phyloP scores from a whole-genome alignment of 2,113 vertebrate species.

The Xiphorhynchus elegans region DNA sequence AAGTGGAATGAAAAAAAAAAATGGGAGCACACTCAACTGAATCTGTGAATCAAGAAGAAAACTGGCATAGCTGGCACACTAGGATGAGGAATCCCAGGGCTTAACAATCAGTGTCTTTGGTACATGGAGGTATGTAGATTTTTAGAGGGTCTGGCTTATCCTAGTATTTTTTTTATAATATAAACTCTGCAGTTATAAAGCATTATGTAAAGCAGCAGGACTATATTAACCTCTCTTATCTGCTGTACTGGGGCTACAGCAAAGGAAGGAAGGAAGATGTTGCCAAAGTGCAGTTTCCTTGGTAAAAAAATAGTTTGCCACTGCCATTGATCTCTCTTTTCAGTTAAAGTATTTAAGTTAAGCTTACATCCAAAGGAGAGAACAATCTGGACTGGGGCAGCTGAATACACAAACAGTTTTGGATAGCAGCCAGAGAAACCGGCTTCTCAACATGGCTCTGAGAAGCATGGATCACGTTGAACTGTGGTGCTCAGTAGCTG shows the following conservation, averaged over 20 bases:
- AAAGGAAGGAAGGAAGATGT: background rate
- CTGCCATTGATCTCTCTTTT: slow-evolving; percentile 66
- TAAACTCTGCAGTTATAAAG: background rate
- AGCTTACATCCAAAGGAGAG: slow-evolving; percentile 76
- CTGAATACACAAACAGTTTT: slow-evolving; percentile 71
- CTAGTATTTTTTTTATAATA: too few relatives aligned
- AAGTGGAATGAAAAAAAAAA: background rate
- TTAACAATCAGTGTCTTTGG: background rate
- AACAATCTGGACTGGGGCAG: slow-evolving; percentile 70
- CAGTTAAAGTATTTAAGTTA: slow-evolving; percentile 72
- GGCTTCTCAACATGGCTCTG: slow-evolving; percentile 73
- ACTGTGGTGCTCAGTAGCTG: slow-evolving; percentile 68
- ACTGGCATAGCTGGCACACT: background rate
- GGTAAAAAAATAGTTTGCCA: slow-evolving; percentile 49
- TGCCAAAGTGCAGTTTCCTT: background rate
- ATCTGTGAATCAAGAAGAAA: background rate
- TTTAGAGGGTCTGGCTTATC: background rate
- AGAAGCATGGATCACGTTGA: slow-evolving; percentile 71
- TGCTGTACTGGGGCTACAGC: background rate
- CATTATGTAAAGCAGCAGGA: background rate
- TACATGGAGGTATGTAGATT: background rate
- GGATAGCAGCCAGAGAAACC: slow-evolving; percentile 68
- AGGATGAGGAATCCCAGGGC: background rate
- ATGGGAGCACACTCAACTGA: background rate
- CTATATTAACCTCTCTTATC: background rate